Conservation (phyloP, 2,113 vertebrate genomes). For the Eonycteris spelaea region DNA sequence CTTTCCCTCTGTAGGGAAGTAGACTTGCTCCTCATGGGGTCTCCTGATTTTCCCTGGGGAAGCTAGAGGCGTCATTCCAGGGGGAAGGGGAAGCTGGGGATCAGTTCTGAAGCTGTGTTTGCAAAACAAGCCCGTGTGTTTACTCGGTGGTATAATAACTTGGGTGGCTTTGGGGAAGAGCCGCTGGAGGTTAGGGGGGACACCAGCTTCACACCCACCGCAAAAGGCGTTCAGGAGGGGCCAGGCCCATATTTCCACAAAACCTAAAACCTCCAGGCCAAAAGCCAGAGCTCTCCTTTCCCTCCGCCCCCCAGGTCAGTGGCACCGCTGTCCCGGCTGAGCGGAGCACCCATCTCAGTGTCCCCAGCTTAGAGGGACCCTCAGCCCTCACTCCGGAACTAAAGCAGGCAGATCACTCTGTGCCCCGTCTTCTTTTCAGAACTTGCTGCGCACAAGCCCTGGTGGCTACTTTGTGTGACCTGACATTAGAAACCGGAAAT, state of each 20-base stretch:
- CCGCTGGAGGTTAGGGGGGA: not conserved
- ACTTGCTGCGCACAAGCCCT: not conserved
- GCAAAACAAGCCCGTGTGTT: not conserved
- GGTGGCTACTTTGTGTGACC: not conserved
- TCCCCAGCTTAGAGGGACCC: not conserved
- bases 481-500: not conserved
- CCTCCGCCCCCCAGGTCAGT: too few relatives aligned
- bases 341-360: fast-evolving
- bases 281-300: not conserved
- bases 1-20: not conserved
- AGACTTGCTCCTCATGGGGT: not conserved
- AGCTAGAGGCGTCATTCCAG: not conserved
- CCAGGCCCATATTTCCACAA: not conserved
- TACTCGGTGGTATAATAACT: fast-evolving
- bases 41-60: not conserved
- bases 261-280: not conserved
- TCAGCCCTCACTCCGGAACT: not conserved
- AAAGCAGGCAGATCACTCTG: too few relatives aligned
- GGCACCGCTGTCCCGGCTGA: fast-evolving
- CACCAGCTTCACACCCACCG: not conserved
- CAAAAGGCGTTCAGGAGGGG: not conserved
- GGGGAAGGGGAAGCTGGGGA: not conserved
- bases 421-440: not conserved
- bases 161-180: not conserved
- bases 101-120: not conserved